These are phyloP conservation scores for Criorhina ranunculi DNA, from an alignment of 2,888 invertebrate species.

Conservation along the genomic window DNA sequence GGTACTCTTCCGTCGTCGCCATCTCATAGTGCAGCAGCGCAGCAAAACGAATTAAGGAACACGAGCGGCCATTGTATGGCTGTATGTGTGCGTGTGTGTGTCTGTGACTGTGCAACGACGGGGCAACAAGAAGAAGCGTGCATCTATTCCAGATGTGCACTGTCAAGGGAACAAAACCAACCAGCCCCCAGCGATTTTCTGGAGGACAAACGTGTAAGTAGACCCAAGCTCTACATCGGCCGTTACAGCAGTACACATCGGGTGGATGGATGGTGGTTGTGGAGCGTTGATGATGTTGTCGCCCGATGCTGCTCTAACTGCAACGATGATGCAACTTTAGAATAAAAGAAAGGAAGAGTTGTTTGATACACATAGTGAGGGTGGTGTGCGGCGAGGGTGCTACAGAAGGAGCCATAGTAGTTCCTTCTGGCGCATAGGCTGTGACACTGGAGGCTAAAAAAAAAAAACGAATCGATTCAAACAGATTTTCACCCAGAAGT, in stretches of 20 bases:
- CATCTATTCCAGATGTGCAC: slow-evolving; percentile 76
- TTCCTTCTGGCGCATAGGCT: slow-evolving; percentile 37
- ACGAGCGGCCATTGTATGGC: slow-evolving; percentile 9
- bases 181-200: slow-evolving; percentile 62
- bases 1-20: slow-evolving; percentile 41
- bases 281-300: slow-evolving; percentile 66
- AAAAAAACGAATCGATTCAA: slow-evolving; percentile 59
- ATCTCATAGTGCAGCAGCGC: slow-evolving; percentile 56
- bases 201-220: slow-evolving; percentile 59
- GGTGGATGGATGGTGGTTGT: slow-evolving; percentile 14
- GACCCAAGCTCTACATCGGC: slow-evolving; percentile 47
- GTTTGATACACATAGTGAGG: slow-evolving; percentile 46
- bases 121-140: slow-evolving; percentile 57
- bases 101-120: slow-evolving; percentile 1
- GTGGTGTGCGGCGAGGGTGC: slow-evolving; percentile 18
- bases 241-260: slow-evolving; percentile 55
- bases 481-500: slow-evolving; percentile 36
- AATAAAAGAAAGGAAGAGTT: slow-evolving; percentile 75
- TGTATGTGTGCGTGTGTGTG: slow-evolving; percentile 30
- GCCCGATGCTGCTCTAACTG: slow-evolving; percentile 66
- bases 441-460: slow-evolving; percentile 31
- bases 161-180: slow-evolving; percentile 49
- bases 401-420: slow-evolving; percentile 36
- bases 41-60: slow-evolving; percentile 62
- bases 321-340: slow-evolving; percentile 73